phyloP scores from a whole-genome alignment of 2,113 vertebrate species.

The Phycodurus eques region DNA sequence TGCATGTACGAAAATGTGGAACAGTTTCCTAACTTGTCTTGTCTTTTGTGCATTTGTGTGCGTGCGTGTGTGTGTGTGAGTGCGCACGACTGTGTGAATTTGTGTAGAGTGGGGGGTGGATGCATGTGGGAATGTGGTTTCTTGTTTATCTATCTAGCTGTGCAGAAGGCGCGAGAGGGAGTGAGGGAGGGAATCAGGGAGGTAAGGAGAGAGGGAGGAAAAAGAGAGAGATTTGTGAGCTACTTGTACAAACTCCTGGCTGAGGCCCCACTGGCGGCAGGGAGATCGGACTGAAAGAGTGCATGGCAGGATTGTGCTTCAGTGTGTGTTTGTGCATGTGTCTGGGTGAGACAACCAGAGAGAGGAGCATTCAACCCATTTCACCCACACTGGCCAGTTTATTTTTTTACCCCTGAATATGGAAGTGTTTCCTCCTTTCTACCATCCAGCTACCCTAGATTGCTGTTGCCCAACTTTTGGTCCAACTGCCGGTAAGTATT shows the following conservation, averaged over 20 bases:
- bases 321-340: constrained; percentile 5
- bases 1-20: constrained; percentile 85
- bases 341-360: constrained; percentile 12
- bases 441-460: constrained; percentile 44
- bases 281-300: constrained; percentile 43
- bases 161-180: constrained; percentile 30
- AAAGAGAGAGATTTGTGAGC: constrained; percentile 50
- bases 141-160: constrained; percentile 52
- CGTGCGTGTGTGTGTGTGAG: constrained; percentile 1
- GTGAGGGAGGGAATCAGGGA: constrained; percentile 15
- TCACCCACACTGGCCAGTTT: constrained; percentile 57
- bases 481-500: constrained; percentile 52
- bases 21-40: constrained; percentile 76
- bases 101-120: constrained; percentile 7
- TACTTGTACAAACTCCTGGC: constrained; percentile 63
- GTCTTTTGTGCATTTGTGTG: background rate
- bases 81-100: background rate
- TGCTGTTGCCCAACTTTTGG: constrained; percentile 26
- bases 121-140: constrained; percentile 44
- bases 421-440: constrained; percentile 51
- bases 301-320: constrained; percentile 37
- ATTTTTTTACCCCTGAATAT: constrained; percentile 43
- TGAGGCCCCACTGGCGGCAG: constrained; percentile 57
- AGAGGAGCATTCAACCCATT: constrained; percentile 48
- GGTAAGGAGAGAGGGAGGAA: constrained; percentile 7